Base-by-base conservation (phyloP, 2,797 vertebrate genomes). In the Adelosebastes latens region DNA sequence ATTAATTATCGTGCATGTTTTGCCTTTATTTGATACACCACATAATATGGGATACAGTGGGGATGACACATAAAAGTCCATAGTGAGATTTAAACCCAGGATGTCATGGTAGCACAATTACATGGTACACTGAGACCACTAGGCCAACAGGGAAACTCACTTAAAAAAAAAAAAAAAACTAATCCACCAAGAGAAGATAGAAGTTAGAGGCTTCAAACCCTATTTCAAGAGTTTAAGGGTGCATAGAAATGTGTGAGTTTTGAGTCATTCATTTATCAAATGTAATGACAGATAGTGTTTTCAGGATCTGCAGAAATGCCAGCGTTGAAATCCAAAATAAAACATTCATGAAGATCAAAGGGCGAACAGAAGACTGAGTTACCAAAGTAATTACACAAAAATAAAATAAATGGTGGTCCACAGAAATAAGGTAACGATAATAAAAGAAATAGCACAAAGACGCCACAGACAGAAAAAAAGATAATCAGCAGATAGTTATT, bases 251-350 rank as follows among this genome's bases (percentile, higher is more conserved):
- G 6, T 59, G 24, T 36, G 7, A 24, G 42, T 46, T 34, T 53
- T 61, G 24, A 27, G 16, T 59, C 3, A 49, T 27, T 25, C 2
- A 70, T 49, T n/a, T 36, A 3, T 59, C 8, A 42, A 80, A 65
- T 12, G 18, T 5, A 55, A 63, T n/a, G 20, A 9, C 6, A 49
- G 75, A 76, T 22, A 5, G 6, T 20, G 58, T 84, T 71, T 82
- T 69, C 10, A 59, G 59, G 42, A 87, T 32, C 70, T 86, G 79
- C 55, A 83, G 66, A 85, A 64, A 80, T 65, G 7, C 11, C 52
- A 77, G 60, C 55, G 55, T 36, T 52, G 5, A 82, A 72, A 77
- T 14, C 8, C 5, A 76, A 64, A 88, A 24, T 42, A 53, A 87
- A 79, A 75, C 16, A 20, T 46, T 46, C 4, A 25, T 27, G 42